Evolutionary conservation across 2,113 vertebrate genomes (phyloP).

Genomic region (Corythaixoides concolor): DNA sequence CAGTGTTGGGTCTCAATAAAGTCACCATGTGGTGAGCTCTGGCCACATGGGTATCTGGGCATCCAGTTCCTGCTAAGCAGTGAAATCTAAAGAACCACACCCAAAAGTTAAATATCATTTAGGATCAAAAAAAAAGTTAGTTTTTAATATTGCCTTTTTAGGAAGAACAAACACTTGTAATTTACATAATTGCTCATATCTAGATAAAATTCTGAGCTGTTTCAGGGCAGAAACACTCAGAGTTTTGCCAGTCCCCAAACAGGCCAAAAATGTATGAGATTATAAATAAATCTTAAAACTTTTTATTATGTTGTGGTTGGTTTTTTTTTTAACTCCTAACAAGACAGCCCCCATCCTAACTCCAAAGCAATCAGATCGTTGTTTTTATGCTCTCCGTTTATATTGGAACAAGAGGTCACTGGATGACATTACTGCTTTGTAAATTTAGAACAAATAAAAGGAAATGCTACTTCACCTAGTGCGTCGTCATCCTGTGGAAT

Average conservation of each 20-base stretch:
- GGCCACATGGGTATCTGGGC: not conserved
- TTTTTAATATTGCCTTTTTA: slow-evolving; percentile 17
- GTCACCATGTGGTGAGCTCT: not conserved
- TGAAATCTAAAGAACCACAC: not conserved
- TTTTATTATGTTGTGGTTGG: not conserved
- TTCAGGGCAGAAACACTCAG: not conserved
- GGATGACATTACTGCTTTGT: slow-evolving; percentile 50
- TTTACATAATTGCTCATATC: not conserved
- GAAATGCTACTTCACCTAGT: slow-evolving; percentile 64
- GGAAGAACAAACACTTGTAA: not conserved
- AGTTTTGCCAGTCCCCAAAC: not conserved
- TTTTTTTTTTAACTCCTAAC: not conserved
- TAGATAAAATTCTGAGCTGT: slow-evolving; percentile 12
- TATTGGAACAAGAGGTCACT: slow-evolving; percentile 61
- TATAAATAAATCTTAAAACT: slow-evolving; percentile 3
- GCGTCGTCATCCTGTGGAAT: slow-evolving; percentile 58
- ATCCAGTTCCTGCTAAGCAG: not conserved
- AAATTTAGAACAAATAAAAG: slow-evolving; percentile 72
- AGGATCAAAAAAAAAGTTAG: not conserved
- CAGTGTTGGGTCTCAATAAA: not conserved
- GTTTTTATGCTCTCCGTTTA: not conserved
- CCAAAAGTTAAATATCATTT: not conserved
- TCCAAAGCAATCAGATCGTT: not conserved
- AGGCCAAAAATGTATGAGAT: slow-evolving; percentile 1
- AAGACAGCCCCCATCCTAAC: not conserved